Conservation (phyloP, 2,888 invertebrate species). For the Thera britannica region DNA sequence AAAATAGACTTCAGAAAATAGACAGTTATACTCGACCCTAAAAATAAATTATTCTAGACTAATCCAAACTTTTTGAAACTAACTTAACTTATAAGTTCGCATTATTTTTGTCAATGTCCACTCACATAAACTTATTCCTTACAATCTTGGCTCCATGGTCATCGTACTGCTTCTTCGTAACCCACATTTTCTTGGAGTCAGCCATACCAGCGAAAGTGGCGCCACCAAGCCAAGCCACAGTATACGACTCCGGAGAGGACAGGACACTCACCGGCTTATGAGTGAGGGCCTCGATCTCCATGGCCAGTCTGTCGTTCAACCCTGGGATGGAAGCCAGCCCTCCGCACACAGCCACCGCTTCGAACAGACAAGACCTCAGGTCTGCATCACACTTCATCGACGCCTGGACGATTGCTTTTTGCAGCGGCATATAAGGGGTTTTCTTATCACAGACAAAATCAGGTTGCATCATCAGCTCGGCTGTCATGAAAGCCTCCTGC, state of each 20-base stretch:
- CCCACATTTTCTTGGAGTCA: slow-evolving; percentile 59
- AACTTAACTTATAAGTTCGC: not conserved
- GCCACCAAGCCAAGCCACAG: slow-evolving; percentile 69
- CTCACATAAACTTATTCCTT: slow-evolving; percentile 58
- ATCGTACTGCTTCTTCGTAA: slow-evolving; percentile 65
- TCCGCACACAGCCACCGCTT: slow-evolving; percentile 62
- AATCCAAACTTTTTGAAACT: not conserved
- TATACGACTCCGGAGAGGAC: slow-evolving; percentile 58
- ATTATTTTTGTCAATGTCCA: not conserved
- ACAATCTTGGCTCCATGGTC: slow-evolving; percentile 68
- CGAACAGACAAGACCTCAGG: slow-evolving; percentile 53
- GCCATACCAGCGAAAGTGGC: slow-evolving; percentile 67
- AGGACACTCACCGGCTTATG: slow-evolving; percentile 52
- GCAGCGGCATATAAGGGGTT: slow-evolving; percentile 51
- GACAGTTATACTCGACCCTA: not conserved
- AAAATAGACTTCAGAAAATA: not conserved
- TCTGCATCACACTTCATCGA: slow-evolving; percentile 63
- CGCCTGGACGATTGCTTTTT: slow-evolving; percentile 53
- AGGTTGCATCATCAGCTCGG: slow-evolving; percentile 66
- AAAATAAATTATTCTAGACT: not conserved
- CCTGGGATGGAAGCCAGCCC: slow-evolving; percentile 63
- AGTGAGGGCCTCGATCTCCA: slow-evolving; percentile 52
- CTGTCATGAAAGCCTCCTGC: slow-evolving; percentile 60
- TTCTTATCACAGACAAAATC: slow-evolving; percentile 46
- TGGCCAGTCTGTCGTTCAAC: slow-evolving; percentile 53